These are phyloP conservation scores for Rhadinocentrus ornatus DNA, from an alignment of 2,797 vertebrate genomes.

Conservation along the genomic window DNA sequence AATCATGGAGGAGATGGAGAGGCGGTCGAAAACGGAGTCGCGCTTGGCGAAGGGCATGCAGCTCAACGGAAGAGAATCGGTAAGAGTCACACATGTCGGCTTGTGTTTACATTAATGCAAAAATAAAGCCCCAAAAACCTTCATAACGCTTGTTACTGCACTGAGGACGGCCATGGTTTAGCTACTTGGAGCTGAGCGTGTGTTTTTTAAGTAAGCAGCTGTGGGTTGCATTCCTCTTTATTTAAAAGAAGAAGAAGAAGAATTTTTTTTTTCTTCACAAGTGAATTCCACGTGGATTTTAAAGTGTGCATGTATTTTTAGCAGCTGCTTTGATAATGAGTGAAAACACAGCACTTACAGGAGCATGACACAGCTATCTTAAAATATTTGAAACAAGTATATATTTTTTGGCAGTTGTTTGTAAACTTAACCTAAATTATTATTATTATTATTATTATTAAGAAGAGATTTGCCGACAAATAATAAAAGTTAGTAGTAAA, in stretches of 20 bases:
- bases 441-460: background rate
- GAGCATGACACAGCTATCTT: background rate
- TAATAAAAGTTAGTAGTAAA: background rate
- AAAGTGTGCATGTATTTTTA: background rate
- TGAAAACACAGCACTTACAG: background rate
- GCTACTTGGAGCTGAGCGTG: background rate
- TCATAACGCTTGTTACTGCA: background rate
- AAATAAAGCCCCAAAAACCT: background rate
- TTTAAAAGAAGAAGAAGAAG: background rate
- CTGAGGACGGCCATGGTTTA: background rate
- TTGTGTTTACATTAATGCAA: background rate
- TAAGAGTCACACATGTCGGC: slow-evolving; percentile 71
- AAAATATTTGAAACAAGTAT: background rate
- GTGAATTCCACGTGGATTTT: background rate
- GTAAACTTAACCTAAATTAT: background rate
- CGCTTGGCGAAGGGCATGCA: slow-evolving; percentile 95
- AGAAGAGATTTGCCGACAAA: background rate
- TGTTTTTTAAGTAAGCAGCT: background rate
- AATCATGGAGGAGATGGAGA: slow-evolving; percentile 99
- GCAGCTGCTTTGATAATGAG: background rate
- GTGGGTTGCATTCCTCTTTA: background rate
- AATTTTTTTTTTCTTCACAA: background rate
- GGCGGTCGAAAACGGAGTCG: slow-evolving; percentile 94
- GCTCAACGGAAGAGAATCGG: slow-evolving; percentile 97
- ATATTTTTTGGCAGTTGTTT: background rate